Base-by-base conservation (phyloP, 2,113 vertebrate species). In the Paramormyrops kingsleyae region DNA sequence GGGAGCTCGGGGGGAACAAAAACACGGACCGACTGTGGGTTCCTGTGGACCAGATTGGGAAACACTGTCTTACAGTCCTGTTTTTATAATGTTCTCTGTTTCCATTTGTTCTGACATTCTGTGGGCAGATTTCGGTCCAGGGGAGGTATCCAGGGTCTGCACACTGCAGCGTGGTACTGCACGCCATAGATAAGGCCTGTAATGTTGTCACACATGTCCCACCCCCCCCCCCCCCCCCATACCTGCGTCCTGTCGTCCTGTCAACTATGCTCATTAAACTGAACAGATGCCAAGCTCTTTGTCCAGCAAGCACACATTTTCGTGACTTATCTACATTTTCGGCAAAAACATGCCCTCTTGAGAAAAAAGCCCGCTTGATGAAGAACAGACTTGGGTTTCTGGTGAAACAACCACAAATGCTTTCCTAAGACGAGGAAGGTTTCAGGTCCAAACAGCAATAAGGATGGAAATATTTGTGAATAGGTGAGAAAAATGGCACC, bases 401-500 rank as follows among this genome's bases (percentile, higher is more conserved):
- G 21, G 77, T 56, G 31, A 84, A n/a, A 10, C 50, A 24, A 56
- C 88, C 17, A 52, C 13, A 35, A 59, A 44, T 31, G 19, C 35
- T 87, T 59, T 59, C 17, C 31, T 42, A 24, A 13, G 19, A 47
- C 5, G 24, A 89, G 10, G 50, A 89, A 83, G 19, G 24, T n/a
- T 56, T 44, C 5, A 27, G 27, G 49, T 21, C 42, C 31, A 35
- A 89, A 21, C 39, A 83, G 83, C 42, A 83, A 56, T 21, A 83
- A 84, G 42, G 44, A 53, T 24, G 19, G 12, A 84, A 56, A 89
- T 92, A 92, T 92, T 94, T 92, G 92, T 90, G 92, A 91, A 93
- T 93, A 90, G 86, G 56, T 90, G 91, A 89, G 53, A 70, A 91
- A 91, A 93, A 89, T 87, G 49, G 93, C 93, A 94, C 90, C 62